Percentiles rank a stretch among this genome's conserved stretches.
phyloP scores from a whole-genome alignment of 2,797 vertebrate genomes.

The Tragelaphus oryx region DNA sequence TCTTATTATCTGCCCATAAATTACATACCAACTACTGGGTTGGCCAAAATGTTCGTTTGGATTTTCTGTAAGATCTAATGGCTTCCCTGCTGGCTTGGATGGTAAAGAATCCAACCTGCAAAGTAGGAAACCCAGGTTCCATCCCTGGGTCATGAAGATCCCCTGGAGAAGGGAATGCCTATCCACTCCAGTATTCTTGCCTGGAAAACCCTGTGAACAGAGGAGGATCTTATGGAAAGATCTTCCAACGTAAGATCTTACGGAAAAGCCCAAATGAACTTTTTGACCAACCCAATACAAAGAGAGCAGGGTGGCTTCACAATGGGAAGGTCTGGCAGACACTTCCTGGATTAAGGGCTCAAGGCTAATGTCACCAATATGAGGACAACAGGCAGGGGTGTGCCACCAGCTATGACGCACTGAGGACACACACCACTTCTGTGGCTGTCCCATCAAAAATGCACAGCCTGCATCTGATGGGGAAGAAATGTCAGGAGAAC shows the following conservation, averaged over 20 bases:
- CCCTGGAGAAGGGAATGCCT: not conserved
- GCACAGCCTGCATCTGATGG: not conserved
- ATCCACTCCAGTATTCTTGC: not conserved
- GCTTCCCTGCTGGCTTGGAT: not conserved
- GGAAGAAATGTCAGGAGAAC: fast-evolving
- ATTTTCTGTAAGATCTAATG: not conserved
- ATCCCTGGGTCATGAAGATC: not conserved
- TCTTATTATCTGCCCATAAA: not conserved
- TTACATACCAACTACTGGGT: not conserved
- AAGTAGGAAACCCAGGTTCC: not conserved
- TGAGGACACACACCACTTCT: fast-evolving
- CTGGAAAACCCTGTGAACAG: not conserved
- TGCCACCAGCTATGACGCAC: fast-evolving
- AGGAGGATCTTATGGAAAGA: not conserved
- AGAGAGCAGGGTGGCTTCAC: not conserved
- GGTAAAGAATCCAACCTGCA: not conserved
- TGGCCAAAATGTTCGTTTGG: not conserved
- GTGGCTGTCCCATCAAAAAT: fast-evolving
- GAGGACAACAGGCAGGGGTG: fast-evolving
- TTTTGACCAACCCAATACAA: not conserved
- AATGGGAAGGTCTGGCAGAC: not conserved
- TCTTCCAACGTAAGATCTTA: not conserved
- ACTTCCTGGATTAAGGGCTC: not conserved
- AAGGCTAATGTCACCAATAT: fast-evolving
- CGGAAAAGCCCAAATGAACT: not conserved